These are phyloP conservation scores for Felis chaus DNA, from an alignment of 2,113 vertebrate genomes.

Conservation along the genomic window DNA sequence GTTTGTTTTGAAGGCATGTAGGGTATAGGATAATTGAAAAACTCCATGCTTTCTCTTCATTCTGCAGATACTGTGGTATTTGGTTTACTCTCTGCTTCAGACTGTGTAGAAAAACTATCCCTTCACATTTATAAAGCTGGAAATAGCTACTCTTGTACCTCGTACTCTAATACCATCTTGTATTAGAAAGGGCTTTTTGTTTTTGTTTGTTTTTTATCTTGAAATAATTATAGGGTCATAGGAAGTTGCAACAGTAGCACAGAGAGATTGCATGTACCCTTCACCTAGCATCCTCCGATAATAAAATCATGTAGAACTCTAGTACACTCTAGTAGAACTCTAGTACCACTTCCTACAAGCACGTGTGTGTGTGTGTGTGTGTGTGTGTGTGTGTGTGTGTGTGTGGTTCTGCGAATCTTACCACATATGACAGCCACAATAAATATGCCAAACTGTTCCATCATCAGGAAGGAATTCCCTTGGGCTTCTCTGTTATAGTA, in stretches of 20 bases:
- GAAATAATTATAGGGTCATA: not conserved
- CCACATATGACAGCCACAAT: not conserved
- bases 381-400: not conserved
- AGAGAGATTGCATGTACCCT: not conserved
- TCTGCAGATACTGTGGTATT: not conserved
- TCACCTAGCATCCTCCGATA: not conserved
- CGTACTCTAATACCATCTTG: not conserved
- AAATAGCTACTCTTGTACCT: not conserved
- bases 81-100: not conserved
- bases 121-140: not conserved
- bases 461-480: not conserved
- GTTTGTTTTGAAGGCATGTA: not conserved
- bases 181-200: not conserved
- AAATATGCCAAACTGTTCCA: not conserved
- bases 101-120: not conserved
- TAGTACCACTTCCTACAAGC: not conserved
- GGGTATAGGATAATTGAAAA: not conserved
- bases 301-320: not conserved
- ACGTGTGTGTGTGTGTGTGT: not conserved
- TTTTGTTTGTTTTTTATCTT: not conserved
- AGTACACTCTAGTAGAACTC: not conserved
- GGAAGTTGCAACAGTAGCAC: not conserved
- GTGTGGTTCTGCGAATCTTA: not conserved
- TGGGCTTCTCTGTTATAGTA: not conserved
- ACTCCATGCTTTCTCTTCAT: not conserved